A percentile compares a stretch with the other conserved stretches of the same genome.
phyloP scores from a whole-genome alignment of 2,797 vertebrate genomes.

The Pseudochirops corinnae region DNA sequence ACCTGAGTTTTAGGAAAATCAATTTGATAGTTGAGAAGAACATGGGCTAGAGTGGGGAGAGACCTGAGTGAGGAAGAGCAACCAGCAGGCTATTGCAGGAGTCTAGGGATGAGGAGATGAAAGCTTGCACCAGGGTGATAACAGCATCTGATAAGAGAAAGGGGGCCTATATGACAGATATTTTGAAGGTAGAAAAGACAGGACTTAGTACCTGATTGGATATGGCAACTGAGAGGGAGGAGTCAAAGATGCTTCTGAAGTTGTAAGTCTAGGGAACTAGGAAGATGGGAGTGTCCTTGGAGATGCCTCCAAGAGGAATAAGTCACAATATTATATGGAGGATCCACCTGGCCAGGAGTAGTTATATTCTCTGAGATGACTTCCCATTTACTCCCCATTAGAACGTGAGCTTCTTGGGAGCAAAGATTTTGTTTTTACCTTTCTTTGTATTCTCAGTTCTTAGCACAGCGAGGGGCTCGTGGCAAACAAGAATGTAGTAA shows the following conservation, averaged over 20 bases:
- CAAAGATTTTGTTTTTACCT: no score
- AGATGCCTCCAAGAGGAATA: neutral
- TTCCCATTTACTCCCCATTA: no score
- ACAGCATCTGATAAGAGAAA: neutral
- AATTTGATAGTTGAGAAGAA: neutral
- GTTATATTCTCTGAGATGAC: no score
- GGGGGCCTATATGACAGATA: neutral
- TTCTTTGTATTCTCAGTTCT: no score
- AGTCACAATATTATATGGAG: neutral
- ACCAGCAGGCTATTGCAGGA: neutral
- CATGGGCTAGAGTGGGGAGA: neutral
- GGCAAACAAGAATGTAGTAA: no score
- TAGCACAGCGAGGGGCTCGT: no score
- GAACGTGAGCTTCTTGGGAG: no score
- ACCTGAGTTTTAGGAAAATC: neutral
- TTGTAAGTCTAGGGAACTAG: neutral
- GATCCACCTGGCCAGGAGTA: no score
- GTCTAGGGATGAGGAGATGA: neutral
- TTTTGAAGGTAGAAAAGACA: neutral
- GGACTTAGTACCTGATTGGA: neutral
- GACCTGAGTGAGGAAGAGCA: neutral
- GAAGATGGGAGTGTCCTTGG: neutral
- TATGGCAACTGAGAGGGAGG: neutral
- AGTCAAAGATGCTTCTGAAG: neutral
- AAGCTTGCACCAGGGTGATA: neutral